These are phyloP conservation scores for Syngnathoides biaculeatus DNA, from an alignment of 2,113 vertebrate genomes.

Conservation along the genomic window DNA sequence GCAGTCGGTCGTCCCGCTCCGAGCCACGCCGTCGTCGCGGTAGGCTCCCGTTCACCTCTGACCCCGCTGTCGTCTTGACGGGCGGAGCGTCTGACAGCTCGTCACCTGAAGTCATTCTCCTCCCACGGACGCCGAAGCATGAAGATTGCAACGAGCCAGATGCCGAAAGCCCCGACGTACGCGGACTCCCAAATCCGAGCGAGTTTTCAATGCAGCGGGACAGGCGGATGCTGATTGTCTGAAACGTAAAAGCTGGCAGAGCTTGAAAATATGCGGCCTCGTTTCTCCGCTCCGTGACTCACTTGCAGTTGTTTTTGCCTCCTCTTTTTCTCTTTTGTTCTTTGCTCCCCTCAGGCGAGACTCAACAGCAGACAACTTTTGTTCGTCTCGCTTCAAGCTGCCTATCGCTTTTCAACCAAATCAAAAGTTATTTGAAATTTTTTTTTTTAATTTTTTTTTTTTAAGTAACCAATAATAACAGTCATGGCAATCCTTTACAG, in stretches of 20 bases:
- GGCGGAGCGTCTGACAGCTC: conserved; percentile 42
- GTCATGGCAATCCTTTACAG: background rate
- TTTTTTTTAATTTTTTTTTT: too few species aligned
- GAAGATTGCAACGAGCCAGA: conserved; percentile 43
- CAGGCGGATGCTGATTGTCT: conserved; percentile 10
- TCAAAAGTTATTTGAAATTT: conserved; percentile 16
- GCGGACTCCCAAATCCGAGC: conserved; percentile 31
- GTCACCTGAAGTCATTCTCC: conserved; percentile 26
- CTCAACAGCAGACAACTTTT: conserved; percentile 21
- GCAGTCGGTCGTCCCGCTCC: conserved; percentile 6
- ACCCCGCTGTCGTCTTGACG: conserved; percentile 34
- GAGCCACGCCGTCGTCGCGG: conserved; percentile 16
- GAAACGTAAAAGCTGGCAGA: conserved; percentile 10
- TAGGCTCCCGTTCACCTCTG: conserved; percentile 39
- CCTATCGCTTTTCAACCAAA: conserved; percentile 25
- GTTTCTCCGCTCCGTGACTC: conserved; percentile 36
- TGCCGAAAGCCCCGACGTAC: conserved; percentile 33
- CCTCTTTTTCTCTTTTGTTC: conserved; percentile 3
- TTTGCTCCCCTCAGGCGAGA: background rate
- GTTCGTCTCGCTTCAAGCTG: conserved; percentile 35
- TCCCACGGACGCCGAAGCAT: conserved; percentile 44
- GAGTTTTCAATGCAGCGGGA: conserved; percentile 17
- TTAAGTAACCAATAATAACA: background rate
- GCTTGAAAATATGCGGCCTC: conserved; percentile 33
- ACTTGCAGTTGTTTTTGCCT: conserved; percentile 18